Percentiles rank a stretch among this genome's conserved stretches.
Evolutionary conservation across 2,113 vertebrate genomes (phyloP).

Genomic region (Ceuthmochares aereus): DNA sequence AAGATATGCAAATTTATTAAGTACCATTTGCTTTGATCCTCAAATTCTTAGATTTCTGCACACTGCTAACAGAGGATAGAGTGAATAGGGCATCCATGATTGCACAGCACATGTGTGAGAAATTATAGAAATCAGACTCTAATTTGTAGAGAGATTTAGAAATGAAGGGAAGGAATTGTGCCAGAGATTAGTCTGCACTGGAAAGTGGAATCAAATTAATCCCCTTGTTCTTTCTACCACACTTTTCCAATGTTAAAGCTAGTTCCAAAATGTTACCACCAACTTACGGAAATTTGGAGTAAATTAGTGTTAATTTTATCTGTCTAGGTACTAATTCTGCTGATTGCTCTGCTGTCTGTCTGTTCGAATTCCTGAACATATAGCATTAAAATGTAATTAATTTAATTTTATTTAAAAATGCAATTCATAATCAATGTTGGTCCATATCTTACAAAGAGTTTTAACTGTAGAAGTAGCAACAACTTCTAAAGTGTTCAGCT

Average conservation of each 20-base stretch:
- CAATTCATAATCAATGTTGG: background rate
- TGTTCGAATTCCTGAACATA: background rate
- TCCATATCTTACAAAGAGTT: background rate
- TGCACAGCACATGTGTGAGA: background rate
- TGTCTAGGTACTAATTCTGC: background rate
- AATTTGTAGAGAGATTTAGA: background rate
- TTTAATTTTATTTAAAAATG: background rate
- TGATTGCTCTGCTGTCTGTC: background rate
- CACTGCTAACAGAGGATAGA: background rate
- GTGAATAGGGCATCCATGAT: background rate
- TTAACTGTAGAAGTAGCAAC: background rate
- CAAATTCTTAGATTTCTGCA: background rate
- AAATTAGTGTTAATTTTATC: slow-evolving; percentile 3
- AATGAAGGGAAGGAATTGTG: background rate
- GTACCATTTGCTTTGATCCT: background rate
- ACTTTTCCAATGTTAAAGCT: background rate
- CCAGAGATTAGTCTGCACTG: background rate
- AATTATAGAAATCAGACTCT: background rate
- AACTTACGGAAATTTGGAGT: background rate
- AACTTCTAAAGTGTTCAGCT: background rate
- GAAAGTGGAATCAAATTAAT: background rate
- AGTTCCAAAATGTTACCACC: background rate
- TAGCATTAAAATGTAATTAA: slow-evolving; percentile 13
- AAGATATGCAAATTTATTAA: background rate
- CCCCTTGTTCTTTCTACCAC: background rate